Evolutionary conservation across 2,797 vertebrate species (phyloP).

Genomic region (Sebastes itinus): DNA sequence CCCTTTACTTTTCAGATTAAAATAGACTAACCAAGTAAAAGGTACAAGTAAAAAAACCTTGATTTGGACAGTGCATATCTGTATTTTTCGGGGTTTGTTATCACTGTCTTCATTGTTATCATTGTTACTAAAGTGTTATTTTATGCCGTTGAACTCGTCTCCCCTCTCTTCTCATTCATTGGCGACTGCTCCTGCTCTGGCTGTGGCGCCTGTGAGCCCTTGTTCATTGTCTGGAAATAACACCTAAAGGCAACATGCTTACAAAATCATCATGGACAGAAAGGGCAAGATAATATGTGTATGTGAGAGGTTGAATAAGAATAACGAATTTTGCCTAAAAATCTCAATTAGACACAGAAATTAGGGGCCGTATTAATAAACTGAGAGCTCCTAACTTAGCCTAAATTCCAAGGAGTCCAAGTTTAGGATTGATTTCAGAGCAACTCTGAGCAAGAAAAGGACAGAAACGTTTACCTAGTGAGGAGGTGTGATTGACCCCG

Average conservation of each 20-base stretch:
- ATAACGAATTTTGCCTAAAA: not conserved
- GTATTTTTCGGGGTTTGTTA: not conserved
- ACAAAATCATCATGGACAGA: not conserved
- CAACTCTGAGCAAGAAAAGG: too few relatives aligned
- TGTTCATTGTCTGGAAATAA: conserved; percentile 41
- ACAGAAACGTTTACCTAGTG: too few relatives aligned
- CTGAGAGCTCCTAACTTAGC: too few relatives aligned
- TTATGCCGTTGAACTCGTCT: not conserved
- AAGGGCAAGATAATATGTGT: not conserved
- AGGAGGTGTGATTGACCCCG: too few relatives aligned
- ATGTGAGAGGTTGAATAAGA: not conserved
- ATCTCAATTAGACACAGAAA: not conserved
- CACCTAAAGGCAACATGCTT: conserved; percentile 29
- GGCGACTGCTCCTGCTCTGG: not conserved
- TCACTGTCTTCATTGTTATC: not conserved
- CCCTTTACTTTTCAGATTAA: not conserved
- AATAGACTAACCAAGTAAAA: not conserved
- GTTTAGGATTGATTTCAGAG: too few relatives aligned
- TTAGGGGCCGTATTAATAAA: too few relatives aligned
- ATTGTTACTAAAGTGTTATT: not conserved
- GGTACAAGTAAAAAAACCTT: not conserved
- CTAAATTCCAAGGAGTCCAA: too few relatives aligned
- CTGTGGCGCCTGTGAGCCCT: not conserved
- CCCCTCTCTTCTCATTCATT: not conserved
- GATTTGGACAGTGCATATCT: not conserved